These are phyloP conservation scores for Sakesphorus luctuosus DNA, from an alignment of 2,113 vertebrate genomes.

Conservation along the genomic window DNA sequence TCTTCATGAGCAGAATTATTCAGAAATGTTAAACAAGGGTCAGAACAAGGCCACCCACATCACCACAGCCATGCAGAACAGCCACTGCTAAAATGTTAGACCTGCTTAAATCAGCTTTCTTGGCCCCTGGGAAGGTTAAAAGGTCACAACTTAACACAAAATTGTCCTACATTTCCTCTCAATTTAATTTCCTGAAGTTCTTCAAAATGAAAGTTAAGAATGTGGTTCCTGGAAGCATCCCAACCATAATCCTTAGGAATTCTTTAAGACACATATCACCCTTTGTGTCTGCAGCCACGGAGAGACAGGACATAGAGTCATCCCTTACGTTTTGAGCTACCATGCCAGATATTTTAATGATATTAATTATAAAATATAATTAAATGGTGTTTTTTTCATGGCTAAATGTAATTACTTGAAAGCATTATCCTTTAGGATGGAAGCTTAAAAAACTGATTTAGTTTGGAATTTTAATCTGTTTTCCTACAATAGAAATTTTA, in stretches of 20 bases:
- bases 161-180: neutral
- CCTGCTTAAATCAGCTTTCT: neutral
- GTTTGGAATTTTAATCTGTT: slow-evolving; percentile 38
- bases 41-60: neutral
- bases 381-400: neutral
- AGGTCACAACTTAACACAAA: neutral
- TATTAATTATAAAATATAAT: neutral
- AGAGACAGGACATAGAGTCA: neutral
- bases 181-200: neutral
- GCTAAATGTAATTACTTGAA: slow-evolving; percentile 9
- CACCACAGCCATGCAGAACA: neutral
- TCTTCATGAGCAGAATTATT: neutral
- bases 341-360: neutral
- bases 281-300: neutral
- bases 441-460: neutral
- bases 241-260: neutral
- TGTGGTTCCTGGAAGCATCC: neutral
- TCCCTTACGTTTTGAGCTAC: neutral
- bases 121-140: neutral
- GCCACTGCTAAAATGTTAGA: neutral
- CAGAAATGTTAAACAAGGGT: neutral
- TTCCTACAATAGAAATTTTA: neutral
- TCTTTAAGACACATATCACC: neutral
- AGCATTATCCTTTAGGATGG: slow-evolving; percentile 17
- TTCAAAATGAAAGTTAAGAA: neutral